Base-by-base conservation (phyloP, 2,797 vertebrate genomes). In the Gymnodraco acuticeps region DNA sequence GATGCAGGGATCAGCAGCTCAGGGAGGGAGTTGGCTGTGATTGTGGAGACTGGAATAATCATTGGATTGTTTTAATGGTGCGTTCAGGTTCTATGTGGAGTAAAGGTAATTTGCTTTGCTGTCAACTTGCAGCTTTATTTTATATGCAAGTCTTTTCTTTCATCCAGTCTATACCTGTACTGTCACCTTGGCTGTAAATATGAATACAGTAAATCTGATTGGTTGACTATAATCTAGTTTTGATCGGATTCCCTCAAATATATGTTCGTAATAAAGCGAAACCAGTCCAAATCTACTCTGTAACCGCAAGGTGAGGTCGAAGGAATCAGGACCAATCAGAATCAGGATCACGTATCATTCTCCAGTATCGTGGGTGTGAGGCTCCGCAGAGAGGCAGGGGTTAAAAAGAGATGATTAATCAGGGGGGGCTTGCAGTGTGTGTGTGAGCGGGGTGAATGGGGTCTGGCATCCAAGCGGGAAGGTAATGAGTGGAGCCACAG, bases 401-500 rank as follows among this genome's bases (percentile, higher is more conserved):
- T 88, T 90, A 87, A 88, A 85, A 83, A 67, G 65, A 77, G 73
- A 78, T 84, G 84, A 84, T 90, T 89, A 88, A 89, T 86, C 75
- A 74, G 77, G 56, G 64, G 33, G 45, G 78, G 33, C n/a, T 64
- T 12, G 51, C 12, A 4, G 55, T 20, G 52, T 56, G 71, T 68
- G 71, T 71, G 83, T 1, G 68, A 73, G 77, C 38, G 20, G 73
- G 85, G 82, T 92, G 86, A 91, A 88, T 77, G 70, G 73, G 86
- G 83, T 84, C 77, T 86, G 86, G 87, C 85, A 75, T 90, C 84
- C 81, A 77, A 82, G 83, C 64, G 27, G 79, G 55, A 73, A 88
- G 88, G 89, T 90, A 92, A 91, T 91, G 89, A 90, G 91, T 77
- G 80, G 70, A 90, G 87, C 88, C 87, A 90, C 75, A 75, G 87